Evolutionary conservation across 2,797 vertebrate species (phyloP), one percentile per base, ranked within the genome.

Genomic region (Triplophysa yarkandensis): DNA sequence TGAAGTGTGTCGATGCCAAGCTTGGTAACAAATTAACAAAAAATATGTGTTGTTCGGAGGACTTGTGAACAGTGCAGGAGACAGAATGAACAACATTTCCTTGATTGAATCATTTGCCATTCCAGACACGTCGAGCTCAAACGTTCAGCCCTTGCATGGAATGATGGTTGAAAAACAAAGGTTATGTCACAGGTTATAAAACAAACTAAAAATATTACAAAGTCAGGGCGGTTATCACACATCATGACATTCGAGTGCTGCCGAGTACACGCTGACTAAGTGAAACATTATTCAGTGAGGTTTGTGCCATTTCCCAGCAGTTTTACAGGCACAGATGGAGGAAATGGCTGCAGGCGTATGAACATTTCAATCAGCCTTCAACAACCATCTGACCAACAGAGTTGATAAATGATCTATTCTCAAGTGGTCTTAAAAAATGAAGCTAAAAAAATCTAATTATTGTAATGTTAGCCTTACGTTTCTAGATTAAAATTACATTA

Each of bases 21-120:
- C 68, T 14, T 36, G 28, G 61, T 73, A 74, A 78, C 72, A 63
- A 69, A 72, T 82, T 76, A 65, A 78, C 64, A 78, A 68, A 64
- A 64, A 74, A 57, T 32, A 17, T 6, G 25, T 28, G 23, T n/a
- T n/a, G n/a, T n/a, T n/a, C n/a, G n/a, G n/a, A n/a, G n/a, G n/a
- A 55, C 23, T 1, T 17, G 14, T 27, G 25, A 16, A 55, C 25
- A 23, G n/a, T n/a, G n/a, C n/a, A n/a, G n/a, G n/a, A n/a, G n/a
- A n/a, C n/a, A n/a, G n/a, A n/a, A 55, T 63, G 32, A 36, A 64
- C 60, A 57, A 65, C 25, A 17, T 52, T 13, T 16, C 30, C 8
- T 10, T 16, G 48, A 8, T 72, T 72, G 23, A 39, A 16, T 27
- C 9, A 30, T 60, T 60, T 21, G 30, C 16, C 16, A 71, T 39